Percentiles rank a stretch among this genome's conserved stretches.
Conservation (phyloP, 2,888 invertebrate genomes). For the Helleia helle region DNA sequence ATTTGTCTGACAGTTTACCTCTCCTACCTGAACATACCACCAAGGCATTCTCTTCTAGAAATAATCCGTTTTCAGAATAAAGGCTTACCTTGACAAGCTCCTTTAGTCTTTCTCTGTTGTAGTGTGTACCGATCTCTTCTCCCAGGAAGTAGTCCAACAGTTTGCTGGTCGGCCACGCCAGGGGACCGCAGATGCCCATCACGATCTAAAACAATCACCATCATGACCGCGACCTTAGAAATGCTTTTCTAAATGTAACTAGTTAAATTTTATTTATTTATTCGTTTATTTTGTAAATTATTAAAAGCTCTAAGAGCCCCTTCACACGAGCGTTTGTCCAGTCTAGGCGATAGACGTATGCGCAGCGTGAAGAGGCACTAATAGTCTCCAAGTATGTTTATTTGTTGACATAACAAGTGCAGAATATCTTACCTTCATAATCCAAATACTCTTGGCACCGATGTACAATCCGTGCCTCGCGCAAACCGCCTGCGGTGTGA, state of each 20-base stretch:
- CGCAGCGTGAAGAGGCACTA: too few relatives aligned
- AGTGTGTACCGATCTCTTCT: conserved; percentile 98
- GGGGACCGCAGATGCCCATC: conserved; percentile 94
- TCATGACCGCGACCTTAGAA: conserved; percentile 75
- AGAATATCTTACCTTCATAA: conserved; percentile 86
- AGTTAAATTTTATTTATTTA: too few relatives aligned
- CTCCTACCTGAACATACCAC: too few relatives aligned
- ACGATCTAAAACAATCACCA: conserved; percentile 77
- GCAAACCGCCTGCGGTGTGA: conserved; percentile 96
- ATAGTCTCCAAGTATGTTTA: too few relatives aligned
- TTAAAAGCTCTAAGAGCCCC: too few relatives aligned
- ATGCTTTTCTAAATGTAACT: too few relatives aligned
- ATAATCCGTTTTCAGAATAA: neutral
- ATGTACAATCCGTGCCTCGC: conserved; percentile 95
- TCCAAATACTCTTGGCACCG: conserved; percentile 95
- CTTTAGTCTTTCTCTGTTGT: conserved; percentile 96
- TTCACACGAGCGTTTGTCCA: too few relatives aligned
- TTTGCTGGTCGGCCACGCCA: conserved; percentile 94
- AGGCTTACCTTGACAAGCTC: conserved; percentile 91
- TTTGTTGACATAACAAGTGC: too few relatives aligned
- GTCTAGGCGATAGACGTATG: too few relatives aligned
- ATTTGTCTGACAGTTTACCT: too few relatives aligned
- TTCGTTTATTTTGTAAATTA: too few relatives aligned
- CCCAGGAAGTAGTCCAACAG: conserved; percentile 93
- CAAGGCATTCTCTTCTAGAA: too few relatives aligned